These are phyloP conservation scores for Pocota personata DNA, from an alignment of 2,888 invertebrate genomes.

Conservation along the genomic window DNA sequence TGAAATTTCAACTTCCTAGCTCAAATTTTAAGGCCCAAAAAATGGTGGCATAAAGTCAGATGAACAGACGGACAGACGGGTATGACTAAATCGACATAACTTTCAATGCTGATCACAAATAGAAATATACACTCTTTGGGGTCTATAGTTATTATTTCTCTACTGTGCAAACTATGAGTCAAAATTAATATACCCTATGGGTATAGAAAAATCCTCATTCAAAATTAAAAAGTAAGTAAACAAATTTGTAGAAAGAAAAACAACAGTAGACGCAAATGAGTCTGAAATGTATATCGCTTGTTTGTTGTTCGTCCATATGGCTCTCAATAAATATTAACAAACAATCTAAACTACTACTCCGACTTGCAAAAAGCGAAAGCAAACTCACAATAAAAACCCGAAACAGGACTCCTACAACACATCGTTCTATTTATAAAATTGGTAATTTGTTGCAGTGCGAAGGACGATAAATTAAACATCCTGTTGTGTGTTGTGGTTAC, in stretches of 20 bases:
- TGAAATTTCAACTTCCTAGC: too few species aligned
- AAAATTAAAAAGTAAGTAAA: neutral
- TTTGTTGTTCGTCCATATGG: slow-evolving; percentile 1
- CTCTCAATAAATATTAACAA: slow-evolving; percentile 1
- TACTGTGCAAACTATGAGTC: too few species aligned
- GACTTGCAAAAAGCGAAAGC: slow-evolving; percentile 45
- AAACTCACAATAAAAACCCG: slow-evolving; percentile 23
- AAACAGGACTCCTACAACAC: neutral
- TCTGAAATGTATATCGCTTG: neutral
- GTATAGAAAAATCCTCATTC: neutral
- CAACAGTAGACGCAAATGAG: neutral
- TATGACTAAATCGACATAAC: too few species aligned
- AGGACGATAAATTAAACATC: slow-evolving; percentile 59
- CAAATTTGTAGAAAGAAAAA: neutral
- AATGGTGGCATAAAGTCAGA: too few species aligned
- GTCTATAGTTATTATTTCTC: too few species aligned
- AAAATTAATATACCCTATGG: too few species aligned
- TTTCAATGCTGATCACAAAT: too few species aligned
- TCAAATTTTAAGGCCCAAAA: too few species aligned
- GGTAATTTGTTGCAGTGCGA: neutral
- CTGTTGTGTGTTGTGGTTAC: slow-evolving; percentile 44
- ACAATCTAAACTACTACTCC: neutral
- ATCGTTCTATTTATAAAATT: slow-evolving; percentile 20
- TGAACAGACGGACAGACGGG: too few species aligned
- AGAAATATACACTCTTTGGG: too few species aligned